phyloP scores from a whole-genome alignment of 37 sponge, comb jelly and placozoan species.

The Chondrilla cf. caribensis region DNA sequence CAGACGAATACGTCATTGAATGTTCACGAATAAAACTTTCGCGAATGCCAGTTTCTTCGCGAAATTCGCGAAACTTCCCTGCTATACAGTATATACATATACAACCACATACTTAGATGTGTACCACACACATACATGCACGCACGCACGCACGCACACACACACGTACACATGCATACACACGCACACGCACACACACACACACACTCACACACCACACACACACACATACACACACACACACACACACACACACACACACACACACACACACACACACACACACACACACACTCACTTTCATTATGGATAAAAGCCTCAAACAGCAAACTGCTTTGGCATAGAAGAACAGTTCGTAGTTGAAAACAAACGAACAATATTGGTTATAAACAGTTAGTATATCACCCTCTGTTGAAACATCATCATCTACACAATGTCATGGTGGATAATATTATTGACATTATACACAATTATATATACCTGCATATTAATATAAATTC shows the following conservation, averaged over 20 bases:
- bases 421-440: background rate
- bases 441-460: too few relatives aligned
- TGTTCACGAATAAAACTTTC: too few relatives aligned
- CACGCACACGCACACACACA: slow-evolving; percentile 13
- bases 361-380: background rate
- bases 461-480: too few relatives aligned
- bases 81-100: background rate
- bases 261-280: slow-evolving; percentile 25
- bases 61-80: too few relatives aligned
- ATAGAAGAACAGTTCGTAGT: background rate
- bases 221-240: background rate
- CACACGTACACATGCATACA: slow-evolving; percentile 11
- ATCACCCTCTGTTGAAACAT: background rate
- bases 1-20: too few relatives aligned
- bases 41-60: too few relatives aligned
- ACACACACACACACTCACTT: slow-evolving; percentile 20
- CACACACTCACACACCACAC: slow-evolving; percentile 14
- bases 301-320: background rate
- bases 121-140: background rate
- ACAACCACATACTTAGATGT: background rate
- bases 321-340: slow-evolving; percentile 8
- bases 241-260: slow-evolving; percentile 15
- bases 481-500: too few relatives aligned
- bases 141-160: background rate
- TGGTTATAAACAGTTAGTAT: background rate